Percentiles rank a stretch among this genome's conserved stretches.
phyloP scores from a whole-genome alignment of 2,888 invertebrate genomes.

The Idaea biselata region DNA sequence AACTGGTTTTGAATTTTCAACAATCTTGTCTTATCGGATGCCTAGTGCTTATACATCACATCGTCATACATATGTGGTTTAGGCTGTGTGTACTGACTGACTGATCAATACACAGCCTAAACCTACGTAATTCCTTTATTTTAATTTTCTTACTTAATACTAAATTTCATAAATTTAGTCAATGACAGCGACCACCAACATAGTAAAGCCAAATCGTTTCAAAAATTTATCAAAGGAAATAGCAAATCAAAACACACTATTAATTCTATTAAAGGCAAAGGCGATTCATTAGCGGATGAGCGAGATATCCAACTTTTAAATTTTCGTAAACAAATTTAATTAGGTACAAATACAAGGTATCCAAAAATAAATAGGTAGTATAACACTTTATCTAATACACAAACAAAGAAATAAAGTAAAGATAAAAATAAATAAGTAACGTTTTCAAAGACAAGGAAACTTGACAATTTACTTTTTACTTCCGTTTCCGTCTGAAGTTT shows the following conservation, averaged over 20 bases:
- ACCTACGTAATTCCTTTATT: too few relatives aligned
- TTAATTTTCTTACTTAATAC: too few relatives aligned
- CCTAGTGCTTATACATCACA: too few relatives aligned
- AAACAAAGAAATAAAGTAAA: background rate
- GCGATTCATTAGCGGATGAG: background rate
- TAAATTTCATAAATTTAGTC: background rate
- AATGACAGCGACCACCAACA: background rate
- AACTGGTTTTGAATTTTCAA: too few relatives aligned
- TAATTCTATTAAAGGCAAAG: background rate
- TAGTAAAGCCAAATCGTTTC: background rate
- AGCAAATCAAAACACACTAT: background rate
- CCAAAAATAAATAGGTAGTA: background rate
- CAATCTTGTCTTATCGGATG: too few relatives aligned
- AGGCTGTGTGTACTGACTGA: too few relatives aligned
- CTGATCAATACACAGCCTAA: too few relatives aligned
- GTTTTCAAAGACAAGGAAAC: background rate
- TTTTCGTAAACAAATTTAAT: background rate
- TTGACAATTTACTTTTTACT: background rate
- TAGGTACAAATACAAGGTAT: too few relatives aligned
- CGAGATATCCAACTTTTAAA: background rate
- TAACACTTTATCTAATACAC: background rate
- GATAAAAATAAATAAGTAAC: background rate
- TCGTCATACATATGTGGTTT: too few relatives aligned
- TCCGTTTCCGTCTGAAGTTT: background rate
- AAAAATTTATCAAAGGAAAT: background rate